These are phyloP conservation scores for Protobothrops mucrosquamatus DNA, from an alignment of 2,113 vertebrate species.

Conservation along the genomic window DNA sequence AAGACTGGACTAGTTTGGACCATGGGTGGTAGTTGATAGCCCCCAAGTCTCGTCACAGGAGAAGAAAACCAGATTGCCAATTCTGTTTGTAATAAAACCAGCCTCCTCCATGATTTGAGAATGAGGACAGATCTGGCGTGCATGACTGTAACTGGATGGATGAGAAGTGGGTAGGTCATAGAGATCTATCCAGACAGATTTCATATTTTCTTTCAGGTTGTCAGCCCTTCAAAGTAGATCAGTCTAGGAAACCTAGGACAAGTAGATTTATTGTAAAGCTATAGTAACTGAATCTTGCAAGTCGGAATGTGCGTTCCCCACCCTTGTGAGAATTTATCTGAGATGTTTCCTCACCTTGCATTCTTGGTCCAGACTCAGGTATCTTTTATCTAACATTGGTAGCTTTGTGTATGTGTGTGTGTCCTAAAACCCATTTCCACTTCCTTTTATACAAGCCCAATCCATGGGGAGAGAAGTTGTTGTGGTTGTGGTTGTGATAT, in stretches of 20 bases:
- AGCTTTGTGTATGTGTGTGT: background rate
- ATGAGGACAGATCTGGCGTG: background rate
- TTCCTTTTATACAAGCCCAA: background rate
- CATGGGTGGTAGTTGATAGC: background rate
- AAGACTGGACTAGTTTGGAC: background rate
- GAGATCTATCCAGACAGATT: background rate
- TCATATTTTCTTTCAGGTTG: background rate
- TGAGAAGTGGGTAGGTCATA: background rate
- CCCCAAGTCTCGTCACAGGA: background rate
- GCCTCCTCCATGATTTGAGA: background rate
- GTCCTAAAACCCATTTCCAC: background rate
- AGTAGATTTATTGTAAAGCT: background rate
- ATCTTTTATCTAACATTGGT: background rate
- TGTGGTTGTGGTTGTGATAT: too few species aligned
- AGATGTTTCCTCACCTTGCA: background rate
- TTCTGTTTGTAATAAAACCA: background rate
- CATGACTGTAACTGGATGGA: background rate
- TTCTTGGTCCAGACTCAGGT: background rate
- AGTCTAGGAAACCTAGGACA: background rate
- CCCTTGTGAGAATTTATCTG: background rate
- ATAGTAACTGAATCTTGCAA: background rate
- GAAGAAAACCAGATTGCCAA: background rate
- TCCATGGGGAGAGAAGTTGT: background rate
- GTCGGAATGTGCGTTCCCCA: too few species aligned
- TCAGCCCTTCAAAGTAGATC: background rate